Evolutionary conservation across 2,888 invertebrate species (phyloP), one percentile per base, ranked within the genome.

Genomic region (Portevinia maculata): DNA sequence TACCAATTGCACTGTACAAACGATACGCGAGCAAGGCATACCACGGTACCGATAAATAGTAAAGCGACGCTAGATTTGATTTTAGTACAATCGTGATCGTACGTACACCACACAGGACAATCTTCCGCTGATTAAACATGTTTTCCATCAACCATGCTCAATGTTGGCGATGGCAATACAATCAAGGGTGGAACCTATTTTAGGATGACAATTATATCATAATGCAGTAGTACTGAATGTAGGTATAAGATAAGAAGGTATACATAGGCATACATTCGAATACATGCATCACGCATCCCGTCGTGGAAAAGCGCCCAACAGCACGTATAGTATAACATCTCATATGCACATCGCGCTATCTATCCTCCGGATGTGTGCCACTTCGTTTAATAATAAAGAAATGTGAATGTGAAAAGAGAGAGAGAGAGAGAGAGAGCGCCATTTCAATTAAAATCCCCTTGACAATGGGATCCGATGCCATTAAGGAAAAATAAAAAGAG

Each of bases 381-480:
- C 76, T 81, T 70, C 53, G 70, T 60, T 75, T 70, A 32, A 55
- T 59, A 70, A 60, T 70, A 70, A 70, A 75, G 75, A 75, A 75
- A 64, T 37, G 39, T 52, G 11, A 48, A 53, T 17, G 11, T 44
- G 46, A 11, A 21, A 34, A 30, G 9, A 39, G 13, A 37, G 19
- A 11, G 44, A 39, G 32, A 52, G 57, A 52, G 57, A 28, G 37
- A 17, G 48, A 28, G 50, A 60, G 13, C 60, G 71, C 55, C 78
- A 60, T 83, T 83, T 78, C 83, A 83, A 83, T 83, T 83, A 83
- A 76, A 83, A 76, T 73, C 83, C 78, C 60, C 78, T 65, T 65
- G 55, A 73, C 79, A 81, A 83, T 67, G 59, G 50, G 37, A 71
- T 60, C 70, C 70, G 64, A 65, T 76, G 69, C 78, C 83, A 83